phyloP scores from a whole-genome alignment of 2,797 vertebrate species.

The Anguilla anguilla region DNA sequence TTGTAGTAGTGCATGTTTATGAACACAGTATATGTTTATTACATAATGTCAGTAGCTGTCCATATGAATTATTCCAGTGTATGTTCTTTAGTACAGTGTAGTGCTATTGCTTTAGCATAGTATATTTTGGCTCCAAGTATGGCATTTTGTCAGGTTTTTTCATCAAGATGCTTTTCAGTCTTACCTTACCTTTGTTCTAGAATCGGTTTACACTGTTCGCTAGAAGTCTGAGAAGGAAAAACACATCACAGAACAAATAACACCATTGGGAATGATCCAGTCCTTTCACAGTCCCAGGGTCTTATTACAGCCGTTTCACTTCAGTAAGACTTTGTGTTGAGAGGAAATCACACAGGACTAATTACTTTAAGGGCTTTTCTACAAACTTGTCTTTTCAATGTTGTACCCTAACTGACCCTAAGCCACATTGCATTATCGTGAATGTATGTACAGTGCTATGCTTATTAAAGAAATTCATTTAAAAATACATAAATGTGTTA shows the following conservation, averaged over 20 bases:
- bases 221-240: not conserved
- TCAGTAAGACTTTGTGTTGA: not conserved
- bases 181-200: not conserved
- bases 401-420: not conserved
- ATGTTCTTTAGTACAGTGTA: not conserved
- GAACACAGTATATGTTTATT: no score
- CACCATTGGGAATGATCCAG: not conserved
- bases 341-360: conserved; percentile 9
- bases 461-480: not conserved
- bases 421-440: not conserved
- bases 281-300: not conserved
- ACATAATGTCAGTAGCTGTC: no score
- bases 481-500: not conserved
- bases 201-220: not conserved
- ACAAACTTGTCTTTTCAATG: not conserved
- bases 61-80: no score
- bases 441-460: not conserved
- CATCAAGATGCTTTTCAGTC: not conserved
- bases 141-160: not conserved
- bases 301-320: not conserved
- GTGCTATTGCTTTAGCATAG: not conserved
- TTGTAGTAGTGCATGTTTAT: no score
- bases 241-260: not conserved
- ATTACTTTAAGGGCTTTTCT: not conserved
- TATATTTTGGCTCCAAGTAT: not conserved